Evolutionary conservation across 1,140 invertebrate genomes (phyloP).

Genomic region (Campoletis sonorensis): DNA sequence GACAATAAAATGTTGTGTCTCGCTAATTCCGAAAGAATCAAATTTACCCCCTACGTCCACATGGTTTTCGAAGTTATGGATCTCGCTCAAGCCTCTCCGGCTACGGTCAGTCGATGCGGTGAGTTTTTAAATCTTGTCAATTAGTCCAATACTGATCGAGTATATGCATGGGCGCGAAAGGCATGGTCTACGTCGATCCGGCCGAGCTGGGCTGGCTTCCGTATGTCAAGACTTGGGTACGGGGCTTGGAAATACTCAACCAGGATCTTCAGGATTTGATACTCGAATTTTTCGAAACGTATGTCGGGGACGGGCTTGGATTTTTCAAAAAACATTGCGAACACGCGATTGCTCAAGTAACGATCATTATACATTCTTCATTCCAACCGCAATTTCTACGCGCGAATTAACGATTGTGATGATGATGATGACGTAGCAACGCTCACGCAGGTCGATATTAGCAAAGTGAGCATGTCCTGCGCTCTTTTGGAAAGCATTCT

Average conservation of each 20-base stretch:
- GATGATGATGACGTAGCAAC: no score
- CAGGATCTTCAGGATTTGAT: constrained; percentile 78
- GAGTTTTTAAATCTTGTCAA: no score
- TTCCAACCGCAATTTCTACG: no score
- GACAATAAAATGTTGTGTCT: constrained; percentile 96
- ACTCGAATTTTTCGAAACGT: constrained; percentile 79
- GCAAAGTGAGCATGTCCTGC: constrained; percentile 87
- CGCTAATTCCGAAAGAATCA: constrained; percentile 93
- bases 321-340: constrained; percentile 82
- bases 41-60: constrained; percentile 87
- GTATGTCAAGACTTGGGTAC: constrained; percentile 88
- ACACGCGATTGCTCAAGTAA: constrained; percentile 81
- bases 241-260: constrained; percentile 76
- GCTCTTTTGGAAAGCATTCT: constrained; percentile 84
- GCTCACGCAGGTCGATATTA: constrained; percentile 84
- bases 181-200: constrained; percentile 95
- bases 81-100: constrained; percentile 90
- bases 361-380: constrained; percentile 51
- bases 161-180: no score
- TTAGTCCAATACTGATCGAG: no score
- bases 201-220: constrained; percentile 88
- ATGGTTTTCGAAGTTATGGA: constrained; percentile 95
- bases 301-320: constrained; percentile 81
- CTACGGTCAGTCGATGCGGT: constrained; percentile 86
- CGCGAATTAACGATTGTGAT: no score